Conservation (phyloP, 2,113 vertebrate genomes). For the Dipodomys merriami region DNA sequence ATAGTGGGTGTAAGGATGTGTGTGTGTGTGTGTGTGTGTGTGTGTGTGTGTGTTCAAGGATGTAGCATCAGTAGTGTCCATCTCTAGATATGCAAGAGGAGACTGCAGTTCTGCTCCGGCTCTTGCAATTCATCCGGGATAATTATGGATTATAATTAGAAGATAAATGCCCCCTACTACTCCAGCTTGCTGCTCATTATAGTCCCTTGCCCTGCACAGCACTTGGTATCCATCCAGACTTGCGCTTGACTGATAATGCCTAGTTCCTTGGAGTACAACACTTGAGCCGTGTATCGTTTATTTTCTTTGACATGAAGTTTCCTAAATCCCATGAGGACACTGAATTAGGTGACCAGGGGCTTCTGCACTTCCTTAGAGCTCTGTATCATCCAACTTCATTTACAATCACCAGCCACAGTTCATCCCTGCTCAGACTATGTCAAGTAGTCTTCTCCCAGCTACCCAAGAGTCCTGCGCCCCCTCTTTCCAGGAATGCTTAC, state of each 20-base stretch:
- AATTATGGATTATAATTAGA: background rate
- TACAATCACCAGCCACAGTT: no score
- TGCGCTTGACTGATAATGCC: background rate
- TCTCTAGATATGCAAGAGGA: no score
- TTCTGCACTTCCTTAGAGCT: background rate
- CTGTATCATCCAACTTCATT: background rate
- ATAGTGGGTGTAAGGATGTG: background rate
- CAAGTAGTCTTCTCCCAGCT: background rate
- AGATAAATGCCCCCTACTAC: rapidly evolving
- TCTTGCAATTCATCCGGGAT: no score
- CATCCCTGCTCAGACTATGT: background rate
- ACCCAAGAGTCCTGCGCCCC: background rate
- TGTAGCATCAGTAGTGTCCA: no score
- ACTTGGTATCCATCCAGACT: background rate
- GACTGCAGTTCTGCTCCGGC: no score
- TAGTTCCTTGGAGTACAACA: background rate
- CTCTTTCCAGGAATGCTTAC: background rate
- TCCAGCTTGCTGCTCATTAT: background rate
- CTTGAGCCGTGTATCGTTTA: background rate
- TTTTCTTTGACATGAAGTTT: background rate
- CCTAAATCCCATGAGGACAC: background rate
- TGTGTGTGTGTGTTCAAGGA: no score
- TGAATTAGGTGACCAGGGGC: no score
- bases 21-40: no score
- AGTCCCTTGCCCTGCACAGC: background rate